Evolutionary conservation across 53 echinoderm and acorn worm species (phyloP), one percentile per base, ranked within the genome.

Genomic region (Paracentrotus lividus): DNA sequence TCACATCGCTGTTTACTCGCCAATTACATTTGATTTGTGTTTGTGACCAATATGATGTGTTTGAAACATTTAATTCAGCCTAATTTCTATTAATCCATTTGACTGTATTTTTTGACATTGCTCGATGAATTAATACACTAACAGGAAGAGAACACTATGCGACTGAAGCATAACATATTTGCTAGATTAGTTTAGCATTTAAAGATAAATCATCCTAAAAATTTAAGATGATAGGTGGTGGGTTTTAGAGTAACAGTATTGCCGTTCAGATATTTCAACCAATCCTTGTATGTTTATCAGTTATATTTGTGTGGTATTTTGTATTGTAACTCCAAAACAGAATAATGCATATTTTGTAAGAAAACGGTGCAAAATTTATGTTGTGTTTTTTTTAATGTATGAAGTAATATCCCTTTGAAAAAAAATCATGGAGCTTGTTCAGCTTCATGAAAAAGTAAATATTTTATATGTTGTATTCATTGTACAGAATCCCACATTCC

Each of bases 401-500:
- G 86, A 34, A 56, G 56, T 86, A 32, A 55, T 53, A 20, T 56
- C 56, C 86, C 36, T 56, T 34, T 86, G 86, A 86, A 54, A 23
- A 38, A n/a, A n/a, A n/a, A n/a, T n/a, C n/a, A n/a, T n/a, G n/a
- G n/a, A n/a, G n/a, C n/a, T n/a, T n/a, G n/a, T n/a, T n/a, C n/a
- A n/a, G n/a, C n/a, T n/a, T n/a, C n/a, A n/a, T n/a, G n/a, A n/a
- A n/a, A n/a, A 86, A 33, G 55, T 20, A 86, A 81, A 44, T 81
- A 12, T 81, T 26, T 86, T 86, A 55, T 86, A 56, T 85, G 85
- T 56, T 86, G 86, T 85, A 86, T 56, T 86, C 36, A 34, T 29
- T 86, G 86, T 86, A 86, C 55, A 55, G 56, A 53, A 54, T 53
- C 56, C 56, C 86, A 86, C 86, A 86, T 86, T 86, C 86, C 86